Conservation (phyloP, 2,888 invertebrate species). For the Punctoribates punctum region DNA sequence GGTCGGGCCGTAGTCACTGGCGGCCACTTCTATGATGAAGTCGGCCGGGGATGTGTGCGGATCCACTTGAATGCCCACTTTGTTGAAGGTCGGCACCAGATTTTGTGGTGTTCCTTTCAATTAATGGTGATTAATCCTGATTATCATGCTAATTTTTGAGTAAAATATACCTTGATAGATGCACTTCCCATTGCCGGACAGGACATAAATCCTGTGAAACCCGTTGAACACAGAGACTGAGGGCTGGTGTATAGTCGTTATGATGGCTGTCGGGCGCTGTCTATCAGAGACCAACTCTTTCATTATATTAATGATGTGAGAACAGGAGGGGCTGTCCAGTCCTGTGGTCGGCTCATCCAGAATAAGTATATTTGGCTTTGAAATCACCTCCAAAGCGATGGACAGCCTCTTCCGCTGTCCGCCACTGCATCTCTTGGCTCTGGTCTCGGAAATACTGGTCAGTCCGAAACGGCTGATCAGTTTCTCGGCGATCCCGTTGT, state of each 20-base stretch:
- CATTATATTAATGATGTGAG: slow-evolving; percentile 15
- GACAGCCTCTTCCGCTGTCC: slow-evolving; percentile 40
- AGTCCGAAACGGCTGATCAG: slow-evolving; percentile 34
- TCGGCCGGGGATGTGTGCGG: slow-evolving; percentile 37
- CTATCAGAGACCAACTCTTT: slow-evolving; percentile 24
- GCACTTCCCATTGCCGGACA: slow-evolving; percentile 7
- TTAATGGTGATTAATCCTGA: too few species aligned
- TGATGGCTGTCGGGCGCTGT: slow-evolving; percentile 12
- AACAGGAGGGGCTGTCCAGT: slow-evolving; percentile 38
- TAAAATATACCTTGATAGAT: slow-evolving; percentile 32
- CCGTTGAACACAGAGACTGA: slow-evolving; percentile 19
- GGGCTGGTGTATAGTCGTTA: slow-evolving; percentile 41
- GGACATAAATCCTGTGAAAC: slow-evolving; percentile 24
- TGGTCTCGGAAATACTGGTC: background rate
- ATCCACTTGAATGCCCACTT: slow-evolving; percentile 8
- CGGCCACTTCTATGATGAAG: slow-evolving; percentile 41
- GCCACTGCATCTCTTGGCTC: slow-evolving; percentile 32
- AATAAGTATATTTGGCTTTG: slow-evolving; percentile 35
- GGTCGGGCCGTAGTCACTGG: slow-evolving; percentile 36
- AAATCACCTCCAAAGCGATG: slow-evolving; percentile 33
- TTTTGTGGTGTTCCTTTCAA: slow-evolving; percentile 24
- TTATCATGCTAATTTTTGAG: background rate
- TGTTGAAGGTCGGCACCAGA: slow-evolving; percentile 18
- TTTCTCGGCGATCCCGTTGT: background rate
- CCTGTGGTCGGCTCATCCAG: slow-evolving; percentile 42